These are phyloP conservation scores for Oreochromis grahami DNA, from an alignment of 2,797 vertebrate species.

Conservation along the genomic window DNA sequence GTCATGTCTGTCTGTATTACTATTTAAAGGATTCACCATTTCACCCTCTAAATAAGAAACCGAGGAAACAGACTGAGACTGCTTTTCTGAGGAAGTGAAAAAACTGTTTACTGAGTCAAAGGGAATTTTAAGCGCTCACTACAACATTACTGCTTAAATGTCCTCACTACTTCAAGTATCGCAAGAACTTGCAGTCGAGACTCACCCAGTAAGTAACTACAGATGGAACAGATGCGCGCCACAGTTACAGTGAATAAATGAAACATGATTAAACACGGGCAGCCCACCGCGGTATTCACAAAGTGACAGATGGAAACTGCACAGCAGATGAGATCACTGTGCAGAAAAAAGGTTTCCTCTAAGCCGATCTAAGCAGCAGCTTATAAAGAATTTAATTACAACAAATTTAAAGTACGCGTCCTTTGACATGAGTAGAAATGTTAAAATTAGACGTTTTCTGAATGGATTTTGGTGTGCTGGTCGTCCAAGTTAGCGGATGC, in stretches of 20 bases:
- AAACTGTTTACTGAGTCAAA: neutral
- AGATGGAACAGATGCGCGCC: neutral
- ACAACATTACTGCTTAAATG: neutral
- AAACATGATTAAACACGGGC: neutral
- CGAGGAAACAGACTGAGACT: neutral
- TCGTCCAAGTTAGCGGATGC: neutral
- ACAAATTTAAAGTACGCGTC: fast-evolving
- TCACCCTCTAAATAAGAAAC: neutral
- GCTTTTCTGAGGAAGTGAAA: neutral
- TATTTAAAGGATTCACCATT: neutral
- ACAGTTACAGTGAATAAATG: neutral
- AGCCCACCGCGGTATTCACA: neutral
- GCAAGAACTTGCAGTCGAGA: neutral
- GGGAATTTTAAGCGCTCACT: neutral
- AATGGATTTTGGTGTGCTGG: neutral
- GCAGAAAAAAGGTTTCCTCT: neutral
- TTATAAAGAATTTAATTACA: fast-evolving
- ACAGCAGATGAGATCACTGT: neutral
- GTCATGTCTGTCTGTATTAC: neutral
- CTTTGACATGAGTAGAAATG: fast-evolving
- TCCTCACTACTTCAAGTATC: fast-evolving
- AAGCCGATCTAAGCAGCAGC: neutral
- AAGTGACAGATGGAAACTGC: neutral
- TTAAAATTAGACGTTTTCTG: neutral
- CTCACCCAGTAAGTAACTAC: neutral